Conservation (phyloP, 2,797 vertebrate genomes). For the Rhadinocentrus ornatus region DNA sequence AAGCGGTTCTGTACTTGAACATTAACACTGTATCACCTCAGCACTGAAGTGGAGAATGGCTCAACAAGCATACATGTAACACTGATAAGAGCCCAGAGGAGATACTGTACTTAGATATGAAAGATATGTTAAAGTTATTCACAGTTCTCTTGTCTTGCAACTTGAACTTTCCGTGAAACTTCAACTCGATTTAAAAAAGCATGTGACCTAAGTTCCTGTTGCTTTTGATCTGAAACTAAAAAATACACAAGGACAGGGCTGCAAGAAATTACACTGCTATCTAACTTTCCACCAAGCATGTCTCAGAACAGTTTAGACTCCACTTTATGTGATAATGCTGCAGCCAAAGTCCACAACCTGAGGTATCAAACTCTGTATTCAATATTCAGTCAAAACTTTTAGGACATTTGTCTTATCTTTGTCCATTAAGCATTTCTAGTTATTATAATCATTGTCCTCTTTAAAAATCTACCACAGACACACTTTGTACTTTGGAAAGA, state of each 20-base stretch:
- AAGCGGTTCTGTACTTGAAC: not conserved
- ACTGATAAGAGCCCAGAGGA: constrained; percentile 6
- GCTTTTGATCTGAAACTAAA: constrained; percentile 7
- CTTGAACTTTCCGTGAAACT: not conserved
- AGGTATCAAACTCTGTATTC: constrained; percentile 11
- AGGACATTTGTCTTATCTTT: not conserved
- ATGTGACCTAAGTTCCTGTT: not conserved
- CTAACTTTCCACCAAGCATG: not conserved
- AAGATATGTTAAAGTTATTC: not conserved
- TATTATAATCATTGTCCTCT: not conserved
- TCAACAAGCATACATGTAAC: not conserved
- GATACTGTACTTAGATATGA: not conserved
- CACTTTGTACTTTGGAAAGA: constrained; percentile 30
- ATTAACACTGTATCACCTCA: not conserved
- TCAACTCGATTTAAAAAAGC: not conserved
- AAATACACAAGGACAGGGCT: not conserved
- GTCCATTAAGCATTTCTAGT: not conserved
- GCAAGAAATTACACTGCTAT: not conserved
- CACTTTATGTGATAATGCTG: constrained; percentile 48
- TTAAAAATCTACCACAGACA: constrained; percentile 17
- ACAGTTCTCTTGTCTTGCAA: not conserved
- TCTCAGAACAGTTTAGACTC: constrained; percentile 33
- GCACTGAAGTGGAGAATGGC: not conserved
- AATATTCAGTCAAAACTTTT: constrained; percentile 13
- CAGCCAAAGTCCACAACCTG: constrained; percentile 65